Base-by-base conservation (phyloP, 2,113 vertebrate genomes). In the Aptenodytes patagonicus region DNA sequence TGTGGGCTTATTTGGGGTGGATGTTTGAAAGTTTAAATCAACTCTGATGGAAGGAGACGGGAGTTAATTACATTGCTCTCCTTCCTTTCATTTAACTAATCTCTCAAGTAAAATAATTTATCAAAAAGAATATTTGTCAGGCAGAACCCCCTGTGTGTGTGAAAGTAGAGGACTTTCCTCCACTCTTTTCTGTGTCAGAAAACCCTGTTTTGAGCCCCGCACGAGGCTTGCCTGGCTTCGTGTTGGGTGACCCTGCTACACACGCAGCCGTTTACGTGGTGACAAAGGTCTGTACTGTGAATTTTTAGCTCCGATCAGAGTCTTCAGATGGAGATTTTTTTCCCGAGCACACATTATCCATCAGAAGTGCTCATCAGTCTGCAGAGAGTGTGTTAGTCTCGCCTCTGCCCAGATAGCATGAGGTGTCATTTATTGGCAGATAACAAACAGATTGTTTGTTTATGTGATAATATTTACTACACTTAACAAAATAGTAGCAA, bases 231-330 rank as follows among this genome's bases (percentile, higher is more conserved):
- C 83, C 58, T 32, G 47, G 61, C 47, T 55, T 32, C 16, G 1
- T 10, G 9, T 51, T 36, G 69, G 16, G 31, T 49, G 72, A 32
- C 52, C 52, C 34, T 0, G 10, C 81, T 25, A 7, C 24, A 15
- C 20, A 4, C 0, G 0, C 32, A 29, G 58, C 81, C 7, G 0
- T 36, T 61, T n/a, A 7, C 0, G 0, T 52, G 49, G 7, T 61
- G 31, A 11, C 28, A 36, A 29, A 70, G 17, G 51, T 65, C 68
- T 46, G 42, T 69, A 49, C 36, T 47, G 68, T 0, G 2, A 46
- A 22, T 2, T 83, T 40, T 57, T 40, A 66, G 36, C 25, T 70
- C n/a, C 0, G 1, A 3, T 69, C 46, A 31, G 36, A 51, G 46
- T 25, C 54, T 80, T 61, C 17, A 24, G 32, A 7, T 54, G 54